These are phyloP conservation scores for Anabacerthia variegaticeps DNA, from an alignment of 2,797 vertebrate genomes.

Conservation along the genomic window DNA sequence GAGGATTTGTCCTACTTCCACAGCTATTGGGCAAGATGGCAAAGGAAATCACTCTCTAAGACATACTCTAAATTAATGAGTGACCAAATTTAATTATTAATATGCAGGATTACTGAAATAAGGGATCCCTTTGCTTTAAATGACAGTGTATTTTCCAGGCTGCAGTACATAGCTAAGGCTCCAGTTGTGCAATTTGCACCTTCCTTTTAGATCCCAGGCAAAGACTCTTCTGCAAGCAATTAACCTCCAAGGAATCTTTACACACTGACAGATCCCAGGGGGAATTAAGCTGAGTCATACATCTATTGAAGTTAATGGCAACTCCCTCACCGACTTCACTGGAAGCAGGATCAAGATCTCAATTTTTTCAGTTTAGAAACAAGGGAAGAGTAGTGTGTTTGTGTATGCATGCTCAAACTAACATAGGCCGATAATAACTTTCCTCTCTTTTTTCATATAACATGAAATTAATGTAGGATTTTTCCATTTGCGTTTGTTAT, in stretches of 20 bases:
- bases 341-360: neutral
- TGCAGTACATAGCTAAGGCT: neutral
- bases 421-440: neutral
- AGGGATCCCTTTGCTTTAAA: neutral
- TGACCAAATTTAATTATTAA: neutral
- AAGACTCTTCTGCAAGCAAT: slow-evolving; percentile 23
- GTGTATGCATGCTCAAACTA: neutral
- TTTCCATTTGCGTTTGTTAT: neutral
- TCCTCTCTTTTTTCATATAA: neutral
- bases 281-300: neutral
- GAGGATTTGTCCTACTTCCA: neutral
- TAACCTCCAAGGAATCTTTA: slow-evolving; percentile 45
- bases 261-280: neutral
- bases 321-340: neutral
- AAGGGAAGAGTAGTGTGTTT: neutral
- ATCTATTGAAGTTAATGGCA: neutral
- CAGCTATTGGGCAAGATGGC: neutral
- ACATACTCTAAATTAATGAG: neutral
- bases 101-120: neutral
- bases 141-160: neutral
- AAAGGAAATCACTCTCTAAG: neutral
- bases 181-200: neutral
- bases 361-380: neutral
- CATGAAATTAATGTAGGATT: neutral
- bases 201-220: neutral